Base-by-base conservation (phyloP, 2,888 invertebrate genomes). In the Charanyca ferruginea region DNA sequence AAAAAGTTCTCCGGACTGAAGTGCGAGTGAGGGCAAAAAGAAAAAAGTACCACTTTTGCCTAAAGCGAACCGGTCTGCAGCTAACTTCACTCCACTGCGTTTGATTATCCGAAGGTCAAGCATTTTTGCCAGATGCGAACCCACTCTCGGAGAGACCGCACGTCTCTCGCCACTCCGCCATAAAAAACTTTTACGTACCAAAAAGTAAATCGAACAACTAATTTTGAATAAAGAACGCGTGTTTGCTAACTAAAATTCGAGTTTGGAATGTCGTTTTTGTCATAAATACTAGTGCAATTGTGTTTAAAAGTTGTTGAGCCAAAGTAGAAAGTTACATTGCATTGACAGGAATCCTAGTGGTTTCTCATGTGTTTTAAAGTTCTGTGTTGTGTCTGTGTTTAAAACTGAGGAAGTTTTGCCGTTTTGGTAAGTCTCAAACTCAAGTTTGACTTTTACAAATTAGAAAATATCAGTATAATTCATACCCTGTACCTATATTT, bases 101-200 rank as follows among this genome's bases (percentile, higher is more conserved):
- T 91, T 91, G 87, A 90, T 90, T 91, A 87, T 77, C 74, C 69
- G 94, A 94, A 94, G 94, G 94, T 94, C 94, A 94, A 87, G 63
- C 66, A 63, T 73, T 77, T n/a, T 79, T 82, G 81, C 87, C 90
- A 92, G 91, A 90, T 88, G 89, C 89, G 82, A 77, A 73, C 79
- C 73, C 81, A 72, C 84, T 61, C 41, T 58, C 61, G 77, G 20
- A 45, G 73, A 13, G 86, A 52, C 53, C 80, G 87, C 87, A 83
- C 89, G 93, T 76, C 69, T 73, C 66, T 38, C 69, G n/a, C 66
- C 68, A 57, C 41, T 57, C 38, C 74, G 57, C 67, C 62, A 71
- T 69, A 74, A 83, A 90, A 88, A 90, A 89, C 87, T 90, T 90
- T 89, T 89, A 89, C 90, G 74, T 78, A 78, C 32, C 74, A 73